These are phyloP conservation scores for Corythucha ciliata DNA, from an alignment of 2,888 invertebrate species.

Conservation along the genomic window DNA sequence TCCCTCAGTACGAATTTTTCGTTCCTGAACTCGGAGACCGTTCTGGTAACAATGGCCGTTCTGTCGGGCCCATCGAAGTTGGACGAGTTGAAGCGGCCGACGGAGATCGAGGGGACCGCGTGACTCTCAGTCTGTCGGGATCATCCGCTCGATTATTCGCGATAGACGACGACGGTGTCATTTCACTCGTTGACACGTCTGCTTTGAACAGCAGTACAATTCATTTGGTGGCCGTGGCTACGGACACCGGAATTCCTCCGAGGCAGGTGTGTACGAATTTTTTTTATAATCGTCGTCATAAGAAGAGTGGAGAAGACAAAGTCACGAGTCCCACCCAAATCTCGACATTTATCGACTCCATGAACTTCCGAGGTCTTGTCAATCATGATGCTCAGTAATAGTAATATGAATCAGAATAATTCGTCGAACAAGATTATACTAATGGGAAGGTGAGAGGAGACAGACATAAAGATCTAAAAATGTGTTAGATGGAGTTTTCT, in stretches of 20 bases:
- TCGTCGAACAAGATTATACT: too few relatives aligned
- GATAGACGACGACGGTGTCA: slow-evolving; percentile 56
- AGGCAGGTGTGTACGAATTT: too few relatives aligned
- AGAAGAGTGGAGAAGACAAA: too few relatives aligned
- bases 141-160: slow-evolving; percentile 61
- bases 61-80: slow-evolving; percentile 30
- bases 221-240: slow-evolving; percentile 70
- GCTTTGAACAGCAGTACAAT: slow-evolving; percentile 51
- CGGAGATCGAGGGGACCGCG: slow-evolving; percentile 67
- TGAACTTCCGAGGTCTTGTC: too few relatives aligned
- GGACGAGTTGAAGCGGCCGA: slow-evolving; percentile 71
- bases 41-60: slow-evolving; percentile 20
- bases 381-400: too few relatives aligned
- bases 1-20: slow-evolving; percentile 77
- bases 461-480: too few relatives aligned
- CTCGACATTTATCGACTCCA: too few relatives aligned
- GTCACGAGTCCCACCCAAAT: too few relatives aligned
- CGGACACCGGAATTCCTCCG: slow-evolving; percentile 76
- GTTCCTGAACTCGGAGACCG: slow-evolving; percentile 40
- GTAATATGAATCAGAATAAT: too few relatives aligned
- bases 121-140: slow-evolving; percentile 62
- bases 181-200: slow-evolving; percentile 43
- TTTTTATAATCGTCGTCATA: too few relatives aligned
- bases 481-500: too few relatives aligned
- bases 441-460: too few relatives aligned